Evolutionary conservation across 1,140 invertebrate genomes (phyloP).

Genomic region (Acromyrmex heyeri): DNA sequence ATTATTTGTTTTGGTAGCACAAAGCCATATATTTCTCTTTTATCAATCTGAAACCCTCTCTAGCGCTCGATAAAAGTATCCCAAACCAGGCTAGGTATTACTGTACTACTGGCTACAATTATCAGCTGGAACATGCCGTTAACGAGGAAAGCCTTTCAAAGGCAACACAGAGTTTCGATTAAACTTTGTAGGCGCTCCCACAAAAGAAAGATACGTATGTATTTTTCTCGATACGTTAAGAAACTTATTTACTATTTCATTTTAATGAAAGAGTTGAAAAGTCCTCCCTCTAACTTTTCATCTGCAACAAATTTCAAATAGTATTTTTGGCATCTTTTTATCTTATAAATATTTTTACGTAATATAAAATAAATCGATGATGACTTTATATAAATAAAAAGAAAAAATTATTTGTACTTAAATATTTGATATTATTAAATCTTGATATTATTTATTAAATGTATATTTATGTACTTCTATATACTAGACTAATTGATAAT

Average conservation of each 20-base stretch:
- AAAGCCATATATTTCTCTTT: constrained; percentile 35
- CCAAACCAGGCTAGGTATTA: constrained; percentile 42
- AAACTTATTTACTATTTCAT: constrained; percentile 50
- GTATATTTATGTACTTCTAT: background rate
- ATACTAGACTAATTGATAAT: background rate
- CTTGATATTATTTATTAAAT: background rate
- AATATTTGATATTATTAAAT: background rate
- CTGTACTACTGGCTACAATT: constrained; percentile 47
- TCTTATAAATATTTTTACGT: background rate
- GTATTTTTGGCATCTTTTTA: background rate
- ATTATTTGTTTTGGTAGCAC: constrained; percentile 33
- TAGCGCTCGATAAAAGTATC: constrained; percentile 39
- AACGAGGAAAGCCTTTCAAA: constrained; percentile 65
- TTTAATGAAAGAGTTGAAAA: constrained; percentile 25
- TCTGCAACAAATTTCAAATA: constrained; percentile 4
- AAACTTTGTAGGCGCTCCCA: constrained; percentile 53
- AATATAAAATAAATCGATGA: background rate
- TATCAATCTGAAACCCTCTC: constrained; percentile 14
- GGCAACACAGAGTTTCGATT: constrained; percentile 62
- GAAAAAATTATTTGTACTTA: background rate
- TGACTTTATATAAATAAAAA: background rate
- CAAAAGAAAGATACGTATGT: constrained; percentile 46
- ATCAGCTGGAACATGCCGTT: constrained; percentile 60
- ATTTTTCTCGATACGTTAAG: constrained; percentile 45
- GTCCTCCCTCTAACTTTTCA: constrained; percentile 18